Conservation (phyloP, 2,888 invertebrate species). For the Rhamnusium bicolor region DNA sequence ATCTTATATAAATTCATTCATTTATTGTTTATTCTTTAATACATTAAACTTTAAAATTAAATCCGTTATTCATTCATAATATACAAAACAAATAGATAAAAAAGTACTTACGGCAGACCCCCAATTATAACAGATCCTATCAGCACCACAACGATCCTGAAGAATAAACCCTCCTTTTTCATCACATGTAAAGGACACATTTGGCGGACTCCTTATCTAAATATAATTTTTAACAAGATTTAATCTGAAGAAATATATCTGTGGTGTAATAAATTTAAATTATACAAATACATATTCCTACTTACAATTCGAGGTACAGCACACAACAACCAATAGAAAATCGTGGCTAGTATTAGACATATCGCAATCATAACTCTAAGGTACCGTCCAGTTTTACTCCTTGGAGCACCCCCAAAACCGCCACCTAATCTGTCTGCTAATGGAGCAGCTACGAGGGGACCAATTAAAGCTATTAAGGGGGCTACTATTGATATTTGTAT, state of each 20-base stretch:
- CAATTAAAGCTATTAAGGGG: conserved; percentile 84
- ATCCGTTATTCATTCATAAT: no score
- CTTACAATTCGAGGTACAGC: conserved; percentile 80
- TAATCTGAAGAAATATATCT: not conserved
- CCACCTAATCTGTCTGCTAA: conserved; percentile 82
- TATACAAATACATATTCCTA: not conserved
- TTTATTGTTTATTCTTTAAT: no score
- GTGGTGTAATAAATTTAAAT: no score
- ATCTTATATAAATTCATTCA: no score
- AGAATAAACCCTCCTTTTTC: conserved; percentile 80
- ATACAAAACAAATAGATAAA: no score
- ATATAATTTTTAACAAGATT: conserved; percentile 39
- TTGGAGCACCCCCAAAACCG: conserved; percentile 64
- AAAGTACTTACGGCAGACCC: conserved; percentile 58
- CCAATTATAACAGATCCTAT: conserved; percentile 81
- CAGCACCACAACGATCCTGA: conserved; percentile 82
- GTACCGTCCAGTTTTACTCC: conserved; percentile 75
- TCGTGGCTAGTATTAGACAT: conserved; percentile 78
- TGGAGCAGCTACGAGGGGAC: conserved; percentile 84
- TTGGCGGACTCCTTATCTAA: conserved; percentile 77
- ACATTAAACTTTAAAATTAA: no score
- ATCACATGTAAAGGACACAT: conserved; percentile 83
- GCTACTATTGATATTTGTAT: conserved; percentile 85
- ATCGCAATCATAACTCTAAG: conserved; percentile 80
- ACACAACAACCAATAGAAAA: conserved; percentile 80